phyloP scores from a whole-genome alignment of 2,888 invertebrate species.

The Hoplodrina ambigua region DNA sequence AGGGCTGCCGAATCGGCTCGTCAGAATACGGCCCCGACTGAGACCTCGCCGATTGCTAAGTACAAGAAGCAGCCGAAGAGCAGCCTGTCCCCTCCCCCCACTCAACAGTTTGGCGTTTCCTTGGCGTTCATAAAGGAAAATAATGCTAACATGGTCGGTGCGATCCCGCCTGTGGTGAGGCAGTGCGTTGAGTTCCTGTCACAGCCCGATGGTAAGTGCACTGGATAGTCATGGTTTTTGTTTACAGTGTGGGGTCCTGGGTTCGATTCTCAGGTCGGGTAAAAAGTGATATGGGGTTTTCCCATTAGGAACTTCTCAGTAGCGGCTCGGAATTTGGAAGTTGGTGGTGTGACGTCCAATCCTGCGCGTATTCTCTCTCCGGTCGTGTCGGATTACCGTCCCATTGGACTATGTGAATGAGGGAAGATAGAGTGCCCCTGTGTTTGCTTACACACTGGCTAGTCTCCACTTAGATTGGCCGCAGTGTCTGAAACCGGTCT shows the following conservation, averaged over 20 bases:
- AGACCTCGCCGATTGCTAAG: conserved; percentile 53
- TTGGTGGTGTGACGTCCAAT: too few species aligned
- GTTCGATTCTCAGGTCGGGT: too few species aligned
- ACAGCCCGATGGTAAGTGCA: conserved; percentile 94
- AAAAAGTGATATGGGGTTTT: too few species aligned
- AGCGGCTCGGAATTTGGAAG: too few species aligned
- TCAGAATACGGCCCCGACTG: conserved; percentile 45
- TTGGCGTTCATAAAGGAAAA: conserved; percentile 97
- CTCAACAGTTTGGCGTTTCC: conserved; percentile 99
- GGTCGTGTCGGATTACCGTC: too few species aligned
- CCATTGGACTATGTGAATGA: too few species aligned
- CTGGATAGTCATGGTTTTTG: background rate
- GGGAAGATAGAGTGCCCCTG: too few species aligned
- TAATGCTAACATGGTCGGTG: conserved; percentile 93
- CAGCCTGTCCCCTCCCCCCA: conserved; percentile 86
- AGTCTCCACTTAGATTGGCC: too few species aligned
- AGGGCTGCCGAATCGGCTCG: conserved; percentile 79
- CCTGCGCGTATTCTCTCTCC: too few species aligned
- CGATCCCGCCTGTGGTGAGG: conserved; percentile 97
- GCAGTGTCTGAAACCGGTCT: too few species aligned
- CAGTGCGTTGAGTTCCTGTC: conserved; percentile 97
- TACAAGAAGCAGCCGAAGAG: conserved; percentile 53
- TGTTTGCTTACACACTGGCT: too few species aligned
- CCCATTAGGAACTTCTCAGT: too few species aligned
- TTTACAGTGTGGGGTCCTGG: background rate